Percentiles rank a stretch among this genome's conserved stretches.
These are phyloP conservation scores for Amblyjoppa proteus DNA, from an alignment of 2,888 invertebrate genomes.

Conservation along the genomic window DNA sequence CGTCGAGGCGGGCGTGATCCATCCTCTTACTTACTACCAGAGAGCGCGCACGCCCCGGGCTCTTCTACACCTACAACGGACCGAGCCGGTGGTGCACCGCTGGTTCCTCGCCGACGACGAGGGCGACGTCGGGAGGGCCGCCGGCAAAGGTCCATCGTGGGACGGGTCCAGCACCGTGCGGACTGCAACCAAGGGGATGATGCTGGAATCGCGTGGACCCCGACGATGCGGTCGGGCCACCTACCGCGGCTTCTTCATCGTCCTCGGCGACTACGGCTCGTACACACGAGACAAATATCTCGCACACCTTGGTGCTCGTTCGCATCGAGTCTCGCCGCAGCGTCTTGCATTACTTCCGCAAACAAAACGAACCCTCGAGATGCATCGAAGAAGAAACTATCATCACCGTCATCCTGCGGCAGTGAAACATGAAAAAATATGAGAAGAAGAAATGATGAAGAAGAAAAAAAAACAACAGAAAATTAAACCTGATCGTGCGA, in stretches of 20 bases:
- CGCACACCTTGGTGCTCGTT: slow-evolving; percentile 42
- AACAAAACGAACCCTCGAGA: slow-evolving; percentile 12
- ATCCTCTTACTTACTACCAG: slow-evolving; percentile 64
- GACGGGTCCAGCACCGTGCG: slow-evolving; percentile 38
- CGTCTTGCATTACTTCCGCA: slow-evolving; percentile 56
- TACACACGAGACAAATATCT: slow-evolving; percentile 59
- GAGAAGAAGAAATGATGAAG: background rate
- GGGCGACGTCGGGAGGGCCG: slow-evolving; percentile 26
- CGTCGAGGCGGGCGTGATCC: slow-evolving; percentile 65
- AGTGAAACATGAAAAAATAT: background rate
- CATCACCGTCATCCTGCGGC: no score
- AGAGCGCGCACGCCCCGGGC: slow-evolving; percentile 42
- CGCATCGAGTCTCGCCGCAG: slow-evolving; percentile 47
- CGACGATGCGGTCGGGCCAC: slow-evolving; percentile 61
- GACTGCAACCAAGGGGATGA: slow-evolving; percentile 41
- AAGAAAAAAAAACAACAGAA: background rate
- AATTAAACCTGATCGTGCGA: background rate
- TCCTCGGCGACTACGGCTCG: slow-evolving; percentile 13
- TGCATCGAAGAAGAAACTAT: slow-evolving; percentile 1
- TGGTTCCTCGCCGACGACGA: slow-evolving; percentile 22
- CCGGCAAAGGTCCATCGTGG: slow-evolving; percentile 58
- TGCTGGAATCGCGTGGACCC: slow-evolving; percentile 53
- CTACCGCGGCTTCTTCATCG: slow-evolving; percentile 63
- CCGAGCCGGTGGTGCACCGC: slow-evolving; percentile 50
- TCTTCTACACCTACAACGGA: slow-evolving; percentile 61